phyloP scores from a whole-genome alignment of 1,140 invertebrate species.

The Musca vetustissima region DNA sequence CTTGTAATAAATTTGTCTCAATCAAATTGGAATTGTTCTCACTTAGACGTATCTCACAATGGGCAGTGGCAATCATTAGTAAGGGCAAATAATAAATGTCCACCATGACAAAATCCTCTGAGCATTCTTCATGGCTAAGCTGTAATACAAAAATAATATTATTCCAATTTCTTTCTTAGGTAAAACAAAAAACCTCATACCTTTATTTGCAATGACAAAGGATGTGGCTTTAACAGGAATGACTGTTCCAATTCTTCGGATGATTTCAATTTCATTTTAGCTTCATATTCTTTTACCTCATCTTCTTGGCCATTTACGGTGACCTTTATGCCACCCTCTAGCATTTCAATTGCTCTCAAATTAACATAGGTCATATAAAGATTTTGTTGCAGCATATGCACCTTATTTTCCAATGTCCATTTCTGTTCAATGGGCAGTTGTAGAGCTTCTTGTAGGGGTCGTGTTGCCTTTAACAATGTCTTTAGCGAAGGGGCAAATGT shows the following conservation, averaged over 20 bases:
- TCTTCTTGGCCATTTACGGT: conserved; percentile 73
- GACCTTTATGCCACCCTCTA: conserved; percentile 65
- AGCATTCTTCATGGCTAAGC: not conserved
- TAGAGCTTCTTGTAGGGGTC: conserved; percentile 87
- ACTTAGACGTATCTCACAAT: conserved; percentile 19
- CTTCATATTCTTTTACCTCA: conserved; percentile 9
- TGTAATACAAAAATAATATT: not conserved
- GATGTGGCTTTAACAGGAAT: conserved; percentile 15
- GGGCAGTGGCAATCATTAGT: conserved; percentile 8
- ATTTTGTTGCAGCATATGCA: conserved; percentile 75
- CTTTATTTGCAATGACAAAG: conserved; percentile 19
- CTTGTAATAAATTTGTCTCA: conserved; percentile 56
- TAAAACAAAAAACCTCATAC: not conserved
- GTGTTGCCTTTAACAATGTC: conserved; percentile 75
- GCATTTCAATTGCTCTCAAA: conserved; percentile 79
- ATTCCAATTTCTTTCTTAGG: not conserved
- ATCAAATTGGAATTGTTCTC: not conserved
- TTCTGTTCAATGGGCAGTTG: conserved; percentile 78
- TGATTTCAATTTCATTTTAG: not conserved
- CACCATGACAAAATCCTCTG: conserved; percentile 5
- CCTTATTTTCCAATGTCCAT: conserved; percentile 72
- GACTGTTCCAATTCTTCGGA: not conserved
- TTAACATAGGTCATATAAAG: conserved; percentile 89
- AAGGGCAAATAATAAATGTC: conserved; percentile 17
- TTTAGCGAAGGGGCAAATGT: conserved; percentile 79